Evolutionary conservation across 2,888 invertebrate genomes (phyloP).

Genomic region (Hypsopygia costalis): DNA sequence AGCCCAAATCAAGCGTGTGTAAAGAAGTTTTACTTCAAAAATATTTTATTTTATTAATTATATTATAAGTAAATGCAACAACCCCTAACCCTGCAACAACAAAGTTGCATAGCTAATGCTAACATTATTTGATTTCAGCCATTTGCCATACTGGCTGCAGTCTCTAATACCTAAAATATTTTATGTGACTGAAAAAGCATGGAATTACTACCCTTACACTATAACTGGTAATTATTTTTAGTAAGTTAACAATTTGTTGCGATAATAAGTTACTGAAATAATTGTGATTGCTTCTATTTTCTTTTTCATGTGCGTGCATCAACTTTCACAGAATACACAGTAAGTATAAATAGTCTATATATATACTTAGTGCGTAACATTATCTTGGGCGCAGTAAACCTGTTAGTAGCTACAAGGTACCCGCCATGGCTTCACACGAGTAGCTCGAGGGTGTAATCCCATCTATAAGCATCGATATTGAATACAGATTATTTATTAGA

Average conservation of each 20-base stretch:
- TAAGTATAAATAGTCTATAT: constrained; percentile 65
- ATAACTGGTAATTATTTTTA: constrained; percentile 83
- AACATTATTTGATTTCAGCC: constrained; percentile 78
- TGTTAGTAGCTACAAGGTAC: no score
- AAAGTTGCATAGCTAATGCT: neutral
- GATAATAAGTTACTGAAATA: neutral
- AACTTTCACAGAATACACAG: constrained; percentile 84
- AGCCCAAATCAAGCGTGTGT: no score
- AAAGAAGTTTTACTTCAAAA: no score
- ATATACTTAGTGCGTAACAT: no score
- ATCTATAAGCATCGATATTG: no score
- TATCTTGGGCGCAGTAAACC: no score
- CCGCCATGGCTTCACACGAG: no score
- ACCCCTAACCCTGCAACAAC: no score
- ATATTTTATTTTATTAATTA: no score
- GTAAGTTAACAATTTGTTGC: neutral
- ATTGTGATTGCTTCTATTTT: constrained; percentile 13
- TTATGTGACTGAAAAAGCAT: constrained; percentile 95
- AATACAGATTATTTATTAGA: no score
- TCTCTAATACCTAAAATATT: constrained; percentile 93
- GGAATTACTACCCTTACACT: constrained; percentile 97
- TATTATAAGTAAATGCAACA: no score
- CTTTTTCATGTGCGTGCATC: constrained; percentile 45
- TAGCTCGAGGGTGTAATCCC: no score
- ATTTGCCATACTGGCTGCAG: constrained; percentile 94